Base-by-base conservation (phyloP, 2,113 vertebrate genomes). In the Symphodus melops region DNA sequence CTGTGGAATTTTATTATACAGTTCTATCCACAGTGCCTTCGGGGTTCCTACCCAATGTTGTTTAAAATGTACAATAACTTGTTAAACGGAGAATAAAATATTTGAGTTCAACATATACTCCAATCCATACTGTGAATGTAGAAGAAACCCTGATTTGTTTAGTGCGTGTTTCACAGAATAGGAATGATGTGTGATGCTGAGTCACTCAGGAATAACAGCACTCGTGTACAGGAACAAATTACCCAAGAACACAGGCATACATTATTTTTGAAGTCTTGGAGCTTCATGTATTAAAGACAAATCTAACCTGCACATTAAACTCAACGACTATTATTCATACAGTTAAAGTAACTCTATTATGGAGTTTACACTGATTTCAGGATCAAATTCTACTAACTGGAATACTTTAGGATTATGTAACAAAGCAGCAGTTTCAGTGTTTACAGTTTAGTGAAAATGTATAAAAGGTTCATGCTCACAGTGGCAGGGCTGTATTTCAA, bases 121-220 rank as follows among this genome's bases (percentile, higher is more conserved):
- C 10, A 41, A 41, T 41, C 8, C 8, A 11, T 41, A 41, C 55
- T 56, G 41, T 41, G 7, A 9, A n/a, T n/a, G 8, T n/a, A 51
- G 19, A 51, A 66, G 20, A 48, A 12, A 5, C 9, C 57, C 12
- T 20, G 23, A 7, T 66, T 10, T 65, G 33, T 79, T 79, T 86
- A 10, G 1, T 39, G 21, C 3, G 75, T 72, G 59, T 79, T 83
- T 12, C 36, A 52, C 0, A 0, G 4, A n/a, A 25, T 71, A 52
- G 48, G 41, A 79, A 68, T 66, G 55, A 19, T 54, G 21, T 52
- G 44, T n/a, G 5, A 56, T 4, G 2, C 25, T 7, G 61, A 63
- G 8, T 39, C 41, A 52, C 44, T 23, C 5, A 14, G 28, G 11
- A n/a, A 21, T 37, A 63, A 42, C 55, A 52, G 14, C 9, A 17